These are phyloP conservation scores for Clavelina lepadiformis DNA, from an alignment of 23 tunicate genomes.

Conservation along the genomic window DNA sequence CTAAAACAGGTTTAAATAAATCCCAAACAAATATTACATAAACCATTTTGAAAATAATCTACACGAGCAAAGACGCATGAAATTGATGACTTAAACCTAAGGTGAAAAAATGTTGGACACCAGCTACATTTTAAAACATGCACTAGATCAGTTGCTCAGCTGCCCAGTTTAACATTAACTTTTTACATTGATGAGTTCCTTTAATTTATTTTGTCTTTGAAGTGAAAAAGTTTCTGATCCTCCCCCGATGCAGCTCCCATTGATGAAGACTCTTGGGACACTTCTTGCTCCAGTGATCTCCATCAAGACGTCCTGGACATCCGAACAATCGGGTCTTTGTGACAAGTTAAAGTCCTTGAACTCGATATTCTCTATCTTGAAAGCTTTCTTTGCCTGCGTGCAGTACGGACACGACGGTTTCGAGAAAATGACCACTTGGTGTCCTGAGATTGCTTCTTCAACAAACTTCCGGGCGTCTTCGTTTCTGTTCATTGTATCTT, in stretches of 20 bases:
- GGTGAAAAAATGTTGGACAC: too few relatives aligned
- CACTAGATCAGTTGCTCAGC: too few relatives aligned
- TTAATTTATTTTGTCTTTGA: constrained; percentile 24
- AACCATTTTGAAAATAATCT: too few relatives aligned
- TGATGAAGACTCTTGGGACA: constrained; percentile 62
- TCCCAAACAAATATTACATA: too few relatives aligned
- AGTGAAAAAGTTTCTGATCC: constrained; percentile 44
- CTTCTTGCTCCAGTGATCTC: constrained; percentile 43
- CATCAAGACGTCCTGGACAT: constrained; percentile 19
- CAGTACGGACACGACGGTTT: constrained; percentile 61
- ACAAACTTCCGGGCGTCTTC: too few relatives aligned
- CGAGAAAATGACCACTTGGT: constrained; percentile 49
- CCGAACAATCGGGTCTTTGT: constrained; percentile 24
- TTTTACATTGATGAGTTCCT: constrained; percentile 13
- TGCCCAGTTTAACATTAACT: too few relatives aligned
- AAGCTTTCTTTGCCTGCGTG: constrained; percentile 43
- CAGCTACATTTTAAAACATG: too few relatives aligned
- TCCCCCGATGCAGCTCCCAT: constrained; percentile 68
- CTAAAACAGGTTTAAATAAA: too few relatives aligned
- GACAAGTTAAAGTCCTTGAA: constrained; percentile 29
- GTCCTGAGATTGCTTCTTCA: constrained; percentile 3
- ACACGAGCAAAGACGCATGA: too few relatives aligned
- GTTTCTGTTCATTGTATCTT: too few relatives aligned
- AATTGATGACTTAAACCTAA: too few relatives aligned
- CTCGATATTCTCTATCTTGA: constrained; percentile 3